phyloP scores from a whole-genome alignment of 2,797 vertebrate species.

The Enteromius anoplus region DNA sequence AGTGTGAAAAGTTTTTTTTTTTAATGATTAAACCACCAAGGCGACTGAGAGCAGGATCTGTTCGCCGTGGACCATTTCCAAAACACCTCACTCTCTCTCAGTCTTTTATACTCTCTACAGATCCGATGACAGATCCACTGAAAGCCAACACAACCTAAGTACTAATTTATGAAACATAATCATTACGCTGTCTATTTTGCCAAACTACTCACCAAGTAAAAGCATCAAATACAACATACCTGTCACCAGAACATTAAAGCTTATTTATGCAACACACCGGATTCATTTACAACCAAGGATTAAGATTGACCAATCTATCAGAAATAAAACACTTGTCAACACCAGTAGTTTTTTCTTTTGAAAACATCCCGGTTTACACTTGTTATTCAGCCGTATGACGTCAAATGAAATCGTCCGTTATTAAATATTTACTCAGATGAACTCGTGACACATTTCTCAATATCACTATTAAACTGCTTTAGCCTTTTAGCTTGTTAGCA shows the following conservation, averaged over 20 bases:
- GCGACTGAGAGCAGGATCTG: slow-evolving; percentile 55
- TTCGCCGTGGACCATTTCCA: not conserved
- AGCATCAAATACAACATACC: not conserved
- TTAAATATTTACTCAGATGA: slow-evolving; percentile 4
- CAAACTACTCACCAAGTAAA: not conserved
- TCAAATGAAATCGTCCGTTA: not conserved
- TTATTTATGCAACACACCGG: not conserved
- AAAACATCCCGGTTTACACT: no score
- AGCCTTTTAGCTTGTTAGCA: slow-evolving; percentile 37
- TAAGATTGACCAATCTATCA: not conserved
- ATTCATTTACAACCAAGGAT: not conserved
- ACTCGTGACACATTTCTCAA: slow-evolving; percentile 5
- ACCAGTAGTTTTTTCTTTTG: not conserved
- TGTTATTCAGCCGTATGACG: not conserved
- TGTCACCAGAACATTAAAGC: not conserved
- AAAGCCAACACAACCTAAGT: not conserved
- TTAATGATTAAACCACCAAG: slow-evolving; percentile 31
- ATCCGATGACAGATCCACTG: not conserved
- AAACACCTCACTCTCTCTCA: not conserved
- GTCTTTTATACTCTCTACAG: not conserved
- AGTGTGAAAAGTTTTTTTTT: not conserved
- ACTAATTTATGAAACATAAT: no score
- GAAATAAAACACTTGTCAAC: not conserved
- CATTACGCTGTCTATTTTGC: no score
- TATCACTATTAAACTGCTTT: not conserved